Conservation (phyloP, 2,797 vertebrate genomes). For the Phataginus tricuspis region DNA sequence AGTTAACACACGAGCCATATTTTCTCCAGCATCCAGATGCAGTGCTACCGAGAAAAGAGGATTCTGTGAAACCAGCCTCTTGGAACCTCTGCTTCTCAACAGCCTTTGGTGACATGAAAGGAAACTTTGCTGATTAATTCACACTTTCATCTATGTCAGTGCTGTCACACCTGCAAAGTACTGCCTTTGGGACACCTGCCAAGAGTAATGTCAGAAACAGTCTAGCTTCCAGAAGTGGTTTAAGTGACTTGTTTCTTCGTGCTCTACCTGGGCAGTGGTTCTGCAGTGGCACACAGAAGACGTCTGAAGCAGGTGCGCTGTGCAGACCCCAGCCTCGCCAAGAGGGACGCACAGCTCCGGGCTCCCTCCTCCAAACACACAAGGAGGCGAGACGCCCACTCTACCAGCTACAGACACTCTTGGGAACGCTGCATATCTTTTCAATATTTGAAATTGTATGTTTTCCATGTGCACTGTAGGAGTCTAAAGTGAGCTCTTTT, state of each 20-base stretch:
- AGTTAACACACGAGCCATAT: no score
- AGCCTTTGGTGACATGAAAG: no score
- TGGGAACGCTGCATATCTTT: not conserved
- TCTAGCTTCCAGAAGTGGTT: not conserved
- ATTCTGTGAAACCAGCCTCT: no score
- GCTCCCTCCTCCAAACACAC: not conserved
- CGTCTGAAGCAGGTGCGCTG: not conserved
- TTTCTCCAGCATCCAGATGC: no score
- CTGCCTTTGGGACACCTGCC: not conserved
- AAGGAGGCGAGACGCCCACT: no score
- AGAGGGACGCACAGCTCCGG: not conserved
- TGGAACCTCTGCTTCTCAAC: no score
- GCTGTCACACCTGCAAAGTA: accelerated
- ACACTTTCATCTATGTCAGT: not conserved
- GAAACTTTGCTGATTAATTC: no score
- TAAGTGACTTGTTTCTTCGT: no score
- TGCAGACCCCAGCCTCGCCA: no score
- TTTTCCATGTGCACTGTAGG: not conserved
- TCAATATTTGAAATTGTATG: not conserved
- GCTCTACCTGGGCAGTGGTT: not conserved
- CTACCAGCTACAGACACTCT: no score
- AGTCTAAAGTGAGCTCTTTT: not conserved
- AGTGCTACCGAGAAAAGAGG: no score
- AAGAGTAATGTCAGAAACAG: not conserved
- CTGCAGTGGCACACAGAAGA: no score